phyloP scores from a whole-genome alignment of 2,797 vertebrate species.

The Mormyrops boulengeri region DNA sequence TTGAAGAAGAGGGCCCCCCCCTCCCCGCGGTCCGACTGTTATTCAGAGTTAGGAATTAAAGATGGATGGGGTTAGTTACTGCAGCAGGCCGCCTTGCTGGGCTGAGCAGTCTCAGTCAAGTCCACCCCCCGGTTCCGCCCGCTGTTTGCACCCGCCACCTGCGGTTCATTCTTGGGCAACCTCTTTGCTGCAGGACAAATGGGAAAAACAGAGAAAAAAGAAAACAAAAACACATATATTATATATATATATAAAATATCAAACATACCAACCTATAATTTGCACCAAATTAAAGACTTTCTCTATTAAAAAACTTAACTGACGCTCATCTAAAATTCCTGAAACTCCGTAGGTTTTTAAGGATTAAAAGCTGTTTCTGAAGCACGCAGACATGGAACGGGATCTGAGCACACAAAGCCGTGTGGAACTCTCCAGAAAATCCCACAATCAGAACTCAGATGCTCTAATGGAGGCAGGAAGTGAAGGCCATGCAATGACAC shows the following conservation, averaged over 20 bases:
- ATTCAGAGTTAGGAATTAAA: conserved; percentile 67
- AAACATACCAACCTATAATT: not conserved
- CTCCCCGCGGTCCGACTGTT: conserved; percentile 55
- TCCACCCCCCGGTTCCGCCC: conserved; percentile 84
- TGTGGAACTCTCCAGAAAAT: not conserved
- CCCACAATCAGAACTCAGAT: not conserved
- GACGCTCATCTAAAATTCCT: not conserved
- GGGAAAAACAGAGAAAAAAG: conserved; percentile 13
- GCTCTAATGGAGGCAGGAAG: not conserved
- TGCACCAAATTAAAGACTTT: not conserved
- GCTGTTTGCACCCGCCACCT: conserved; percentile 72
- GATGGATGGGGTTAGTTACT: conserved; percentile 74
- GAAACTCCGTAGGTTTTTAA: not conserved
- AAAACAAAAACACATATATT: not conserved
- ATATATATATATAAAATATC: not conserved
- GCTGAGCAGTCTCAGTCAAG: conserved; percentile 85
- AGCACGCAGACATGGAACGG: not conserved
- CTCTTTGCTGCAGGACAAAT: conserved; percentile 74
- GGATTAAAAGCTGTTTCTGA: not conserved
- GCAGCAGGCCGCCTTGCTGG: conserved; percentile 87
- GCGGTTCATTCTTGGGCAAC: conserved; percentile 92
- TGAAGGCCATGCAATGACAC: not conserved
- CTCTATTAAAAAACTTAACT: not conserved
- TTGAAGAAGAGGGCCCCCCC: conserved; percentile 55
- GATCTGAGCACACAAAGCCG: not conserved